These are phyloP conservation scores for Ditula angustiorana DNA, from an alignment of 2,888 invertebrate genomes.

Conservation along the genomic window DNA sequence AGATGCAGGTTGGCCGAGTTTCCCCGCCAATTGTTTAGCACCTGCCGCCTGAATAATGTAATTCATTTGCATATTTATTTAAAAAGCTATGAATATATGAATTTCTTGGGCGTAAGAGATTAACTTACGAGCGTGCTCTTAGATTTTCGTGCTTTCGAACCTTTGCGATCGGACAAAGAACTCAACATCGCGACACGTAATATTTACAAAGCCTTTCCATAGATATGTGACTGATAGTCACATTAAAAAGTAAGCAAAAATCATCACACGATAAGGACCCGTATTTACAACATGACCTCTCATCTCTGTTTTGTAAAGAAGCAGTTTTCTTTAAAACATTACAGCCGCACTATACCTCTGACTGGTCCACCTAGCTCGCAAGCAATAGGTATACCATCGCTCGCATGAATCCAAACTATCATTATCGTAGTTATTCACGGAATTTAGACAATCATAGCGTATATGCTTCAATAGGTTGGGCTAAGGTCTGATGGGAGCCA, in stretches of 20 bases:
- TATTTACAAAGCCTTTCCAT: no score
- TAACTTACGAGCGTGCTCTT: conserved; percentile 34
- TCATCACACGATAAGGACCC: no score
- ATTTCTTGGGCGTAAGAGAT: conserved; percentile 22
- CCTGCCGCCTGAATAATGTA: conserved; percentile 34
- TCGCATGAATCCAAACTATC: neutral
- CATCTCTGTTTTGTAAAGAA: no score
- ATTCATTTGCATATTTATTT: conserved; percentile 38
- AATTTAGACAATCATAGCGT: conserved; percentile 7
- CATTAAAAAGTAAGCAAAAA: no score
- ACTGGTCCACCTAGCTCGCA: neutral
- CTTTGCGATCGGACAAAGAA: neutral
- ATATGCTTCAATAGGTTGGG: neutral
- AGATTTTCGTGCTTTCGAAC: conserved; percentile 21
- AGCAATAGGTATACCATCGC: neutral
- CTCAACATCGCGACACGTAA: neutral
- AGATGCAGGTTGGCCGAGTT: conserved; percentile 23
- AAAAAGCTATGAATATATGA: conserved; percentile 39
- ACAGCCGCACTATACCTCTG: neutral
- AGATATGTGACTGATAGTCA: no score
- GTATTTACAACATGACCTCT: no score
- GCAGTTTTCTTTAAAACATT: no score
- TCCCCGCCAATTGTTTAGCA: conserved; percentile 38
- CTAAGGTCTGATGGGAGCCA: conserved; percentile 30
- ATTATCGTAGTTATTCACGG: neutral